Conservation (phyloP, 2,797 vertebrate genomes). For the Catharus ustulatus region DNA sequence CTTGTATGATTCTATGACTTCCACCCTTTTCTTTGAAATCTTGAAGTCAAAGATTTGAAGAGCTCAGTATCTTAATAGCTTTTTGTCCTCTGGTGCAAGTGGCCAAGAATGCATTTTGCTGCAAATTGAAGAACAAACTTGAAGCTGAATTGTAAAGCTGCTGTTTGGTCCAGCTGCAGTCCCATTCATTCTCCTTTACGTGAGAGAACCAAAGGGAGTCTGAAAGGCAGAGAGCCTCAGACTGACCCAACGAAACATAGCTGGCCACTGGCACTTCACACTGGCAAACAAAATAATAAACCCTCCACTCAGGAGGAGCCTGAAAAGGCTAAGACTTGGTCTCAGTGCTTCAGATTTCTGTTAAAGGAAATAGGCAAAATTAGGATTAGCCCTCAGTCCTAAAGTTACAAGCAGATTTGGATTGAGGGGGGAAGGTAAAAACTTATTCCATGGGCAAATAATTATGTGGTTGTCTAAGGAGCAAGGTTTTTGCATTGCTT, state of each 20-base stretch:
- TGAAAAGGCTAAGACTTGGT: neutral
- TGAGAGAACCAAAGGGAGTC: neutral
- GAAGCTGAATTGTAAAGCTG: neutral
- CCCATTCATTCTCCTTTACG: neutral
- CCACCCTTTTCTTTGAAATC: neutral
- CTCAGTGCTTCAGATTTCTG: neutral
- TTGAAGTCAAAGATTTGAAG: neutral
- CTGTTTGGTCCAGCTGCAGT: neutral
- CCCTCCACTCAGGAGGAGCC: neutral
- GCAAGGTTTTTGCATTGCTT: conserved; percentile 54
- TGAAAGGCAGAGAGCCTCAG: neutral
- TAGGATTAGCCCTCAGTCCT: neutral
- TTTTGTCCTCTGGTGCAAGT: neutral
- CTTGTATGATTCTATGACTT: neutral
- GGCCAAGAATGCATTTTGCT: neutral
- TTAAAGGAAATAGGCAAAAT: conserved; percentile 7
- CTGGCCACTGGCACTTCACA: neutral
- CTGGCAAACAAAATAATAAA: neutral
- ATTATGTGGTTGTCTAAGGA: conserved; percentile 1
- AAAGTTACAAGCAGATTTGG: neutral
- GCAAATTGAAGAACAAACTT: neutral
- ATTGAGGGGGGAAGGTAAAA: neutral
- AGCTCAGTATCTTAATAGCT: neutral
- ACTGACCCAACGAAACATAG: neutral
- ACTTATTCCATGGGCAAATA: neutral